Percentiles rank a stretch among this genome's conserved stretches.
Evolutionary conservation across 37 sponge, comb jelly and placozoan genomes (phyloP).

Genomic region (Aphrocallistes beatrix): DNA sequence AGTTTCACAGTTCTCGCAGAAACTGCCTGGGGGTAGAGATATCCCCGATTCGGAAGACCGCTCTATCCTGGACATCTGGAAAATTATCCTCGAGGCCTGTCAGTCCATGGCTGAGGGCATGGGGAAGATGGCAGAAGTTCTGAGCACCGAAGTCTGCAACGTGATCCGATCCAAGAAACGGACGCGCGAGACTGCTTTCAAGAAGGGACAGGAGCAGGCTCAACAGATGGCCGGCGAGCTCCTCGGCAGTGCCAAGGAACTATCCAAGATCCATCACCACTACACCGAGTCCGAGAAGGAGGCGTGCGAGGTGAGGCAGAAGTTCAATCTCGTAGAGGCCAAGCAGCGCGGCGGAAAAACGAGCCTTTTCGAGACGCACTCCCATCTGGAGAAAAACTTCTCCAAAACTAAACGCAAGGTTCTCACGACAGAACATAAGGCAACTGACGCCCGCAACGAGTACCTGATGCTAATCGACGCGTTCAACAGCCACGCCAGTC

Average conservation of each 20-base stretch:
- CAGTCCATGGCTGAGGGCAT: neutral
- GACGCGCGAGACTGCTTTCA: neutral
- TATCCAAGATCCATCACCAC: neutral
- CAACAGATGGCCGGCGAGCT: neutral
- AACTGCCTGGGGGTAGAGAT: neutral
- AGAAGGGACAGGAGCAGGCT: constrained; percentile 10
- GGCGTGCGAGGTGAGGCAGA: neutral
- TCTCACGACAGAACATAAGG: neutral
- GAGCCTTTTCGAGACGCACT: neutral
- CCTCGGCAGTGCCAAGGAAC: neutral
- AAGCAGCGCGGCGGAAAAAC: constrained; percentile 8
- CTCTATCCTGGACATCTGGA: neutral
- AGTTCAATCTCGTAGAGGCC: neutral
- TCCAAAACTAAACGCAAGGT: neutral
- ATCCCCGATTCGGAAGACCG: neutral
- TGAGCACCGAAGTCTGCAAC: neutral
- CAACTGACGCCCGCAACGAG: neutral
- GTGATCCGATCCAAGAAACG: neutral
- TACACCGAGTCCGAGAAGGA: neutral
- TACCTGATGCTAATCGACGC: constrained; percentile 4
- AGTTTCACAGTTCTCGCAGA: neutral
- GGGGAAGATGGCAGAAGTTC: neutral
- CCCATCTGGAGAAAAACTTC: constrained; percentile 10
- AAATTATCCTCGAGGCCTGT: neutral
- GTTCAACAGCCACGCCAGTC: neutral